Evolutionary conservation across 2,113 vertebrate genomes (phyloP), one percentile per base, ranked within the genome.

Genomic region (Carettochelys insculpta): DNA sequence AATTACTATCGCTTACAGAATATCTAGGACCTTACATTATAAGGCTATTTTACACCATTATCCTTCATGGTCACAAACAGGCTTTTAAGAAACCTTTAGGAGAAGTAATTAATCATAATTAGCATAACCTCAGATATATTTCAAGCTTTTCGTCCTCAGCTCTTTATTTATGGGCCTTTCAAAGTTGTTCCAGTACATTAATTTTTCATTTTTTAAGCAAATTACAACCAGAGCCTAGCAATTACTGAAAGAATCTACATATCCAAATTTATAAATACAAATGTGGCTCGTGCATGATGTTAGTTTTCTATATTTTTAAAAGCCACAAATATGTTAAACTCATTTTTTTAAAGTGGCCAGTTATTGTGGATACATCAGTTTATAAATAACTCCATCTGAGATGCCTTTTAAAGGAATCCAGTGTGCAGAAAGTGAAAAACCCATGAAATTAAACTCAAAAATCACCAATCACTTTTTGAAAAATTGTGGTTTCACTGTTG

Each of bases 121-220:
- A 98, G 92, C 75, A 73, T 83, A 97, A 94, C 83, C 92, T 96
- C 92, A 95, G 94, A 94, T 94, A 96, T 1, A 11, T 95, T 95
- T 97, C 91, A 94, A 85, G 96, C 92, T 92, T 95, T 85, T 88
- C 78, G 92, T 89, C 85, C 84, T 87, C 94, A 73, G 91, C 61
- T 96, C 89, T 94, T 96, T 97, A 97, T 95, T 97, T 97, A 97
- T 84, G 61, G 77, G 61, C 85, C 93, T 92, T 97, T 97, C 96
- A 93, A 91, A 97, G 80, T 48, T 86, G 94, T 98, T 97, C 96
- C 95, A 95, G 61, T 19, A 93, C 97, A 97, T 98, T 97, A 97
- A 95, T 92, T 97, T 95, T 95, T 96, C 95, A 95, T 86, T 61
- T 82, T 97, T 97, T 95, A 97, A 96, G 95, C 92, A 96, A 96